These are phyloP conservation scores for Zootermopsis nevadensis DNA, from an alignment of 2,888 invertebrate genomes.

Conservation along the genomic window DNA sequence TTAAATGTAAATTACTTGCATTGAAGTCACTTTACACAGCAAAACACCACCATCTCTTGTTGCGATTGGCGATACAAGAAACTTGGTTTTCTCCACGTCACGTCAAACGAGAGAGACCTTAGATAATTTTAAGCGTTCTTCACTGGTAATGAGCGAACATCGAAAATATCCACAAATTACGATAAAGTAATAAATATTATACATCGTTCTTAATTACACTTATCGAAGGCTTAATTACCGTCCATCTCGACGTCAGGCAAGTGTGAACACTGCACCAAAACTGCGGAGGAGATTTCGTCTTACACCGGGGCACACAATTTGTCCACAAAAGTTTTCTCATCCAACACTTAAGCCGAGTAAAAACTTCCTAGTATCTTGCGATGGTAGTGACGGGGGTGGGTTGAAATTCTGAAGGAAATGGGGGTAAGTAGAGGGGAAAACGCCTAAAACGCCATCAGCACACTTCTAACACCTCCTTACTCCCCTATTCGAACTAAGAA, in stretches of 20 bases:
- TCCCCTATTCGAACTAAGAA: not conserved
- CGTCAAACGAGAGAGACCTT: no score
- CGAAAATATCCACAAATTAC: no score
- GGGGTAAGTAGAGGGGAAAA: not conserved
- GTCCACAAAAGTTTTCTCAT: not conserved
- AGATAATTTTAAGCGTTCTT: no score
- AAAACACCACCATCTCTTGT: no score
- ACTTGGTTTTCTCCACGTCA: no score
- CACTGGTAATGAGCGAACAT: no score
- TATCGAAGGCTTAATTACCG: no score
- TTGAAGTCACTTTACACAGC: no score
- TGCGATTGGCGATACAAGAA: no score
- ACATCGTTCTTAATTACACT: no score
- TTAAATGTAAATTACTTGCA: no score
- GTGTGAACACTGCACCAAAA: not conserved
- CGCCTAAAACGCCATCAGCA: not conserved
- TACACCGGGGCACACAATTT: not conserved
- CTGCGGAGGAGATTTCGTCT: not conserved
- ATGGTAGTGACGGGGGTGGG: not conserved
- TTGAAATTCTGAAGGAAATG: not conserved
- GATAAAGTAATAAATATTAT: no score
- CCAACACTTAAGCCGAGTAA: constrained; percentile 5
- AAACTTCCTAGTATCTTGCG: not conserved
- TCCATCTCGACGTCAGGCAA: not conserved
- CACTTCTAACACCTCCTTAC: constrained; percentile 22